Base-by-base conservation (phyloP, 2,113 vertebrate genomes). In the Jaculus jaculus region DNA sequence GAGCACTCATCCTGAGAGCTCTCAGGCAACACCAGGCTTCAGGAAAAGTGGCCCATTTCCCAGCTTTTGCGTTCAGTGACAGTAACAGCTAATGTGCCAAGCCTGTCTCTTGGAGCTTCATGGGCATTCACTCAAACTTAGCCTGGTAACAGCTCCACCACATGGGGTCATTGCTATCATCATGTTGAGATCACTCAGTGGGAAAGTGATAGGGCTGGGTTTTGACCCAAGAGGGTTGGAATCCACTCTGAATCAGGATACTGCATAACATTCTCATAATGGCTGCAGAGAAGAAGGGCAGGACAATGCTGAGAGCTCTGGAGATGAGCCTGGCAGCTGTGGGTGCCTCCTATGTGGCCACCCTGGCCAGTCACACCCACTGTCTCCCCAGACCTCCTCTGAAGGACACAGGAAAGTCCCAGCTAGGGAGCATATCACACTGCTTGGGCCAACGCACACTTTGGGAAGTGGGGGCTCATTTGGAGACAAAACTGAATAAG, bases 381-480 rank as follows among this genome's bases (percentile, higher is more conserved):
- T 30, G 17, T 39, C 71, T 24, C 66, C 58, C 42, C 61, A 61
- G 63, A 47, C 18, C 74, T 74, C 69, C 37, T 61, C 28, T 66
- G 28, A 63, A 1, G 17, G 39, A 65, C 39, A 8, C 2, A 0
- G 12, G 42, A 68, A 39, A 58, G 81, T 58, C 54, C 39, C 8
- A 18, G 21, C 37, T 61, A 32, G 34, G 17, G 26, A 37, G 34
- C n/a, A 77, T 2, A 21, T 2, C 78, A 24, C 12, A 18, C 34
- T 0, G 10, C 3, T 32, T 39, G 42, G 28, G 6, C 79, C 39
- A 2, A 23, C 23, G 9, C 34, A 28, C 1, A 16, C 12, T 2
- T 18, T 6, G 23, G 7, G 21, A 0, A 3, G 26, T 7, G n/a
- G 32, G n/a, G 26, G 10, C 83, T 61, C 74, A 42, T 2, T 0